Evolutionary conservation across 2,888 invertebrate genomes (phyloP), one percentile per base, ranked within the genome.

Genomic region (Neria commutata): DNA sequence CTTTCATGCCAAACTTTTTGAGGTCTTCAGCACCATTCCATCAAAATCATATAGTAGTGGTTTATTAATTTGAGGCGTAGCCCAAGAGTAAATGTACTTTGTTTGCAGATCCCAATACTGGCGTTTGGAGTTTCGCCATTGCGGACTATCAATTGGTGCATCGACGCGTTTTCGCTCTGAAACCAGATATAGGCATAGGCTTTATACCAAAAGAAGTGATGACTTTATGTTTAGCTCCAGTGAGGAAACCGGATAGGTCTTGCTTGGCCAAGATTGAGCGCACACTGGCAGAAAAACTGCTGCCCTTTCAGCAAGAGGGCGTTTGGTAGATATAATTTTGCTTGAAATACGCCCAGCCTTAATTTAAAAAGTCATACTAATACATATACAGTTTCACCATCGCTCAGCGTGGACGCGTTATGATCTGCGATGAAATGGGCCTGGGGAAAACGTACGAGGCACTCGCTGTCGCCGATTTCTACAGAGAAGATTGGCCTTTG

Each of bases 371-470:
- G 6, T 29, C 29, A 8, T 29, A n/a, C n/a, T n/a, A n/a, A n/a
- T n/a, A n/a, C n/a, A n/a, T n/a, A n/a, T 73, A 8, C 65, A 94
- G 93, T 69, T 95, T 91, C 83, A 95, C 90, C 1, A 88, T 98
- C 70, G 86, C 88, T 1, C 91, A 89, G 65, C 84, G 87, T 53
- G 98, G 97, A 0, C 87, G 93, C 4, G 90, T 94, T 70, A 86
- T 98, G 81, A 90, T 98, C 67, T 96, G 95, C 0, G 98, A 98
- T 83, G 98, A 98, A 80, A 98, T 98, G 97, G 98, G 98, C 0
- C 85, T 97, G 19, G 97, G 98, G 1, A 98, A 98, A 84, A 98
- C 97, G 0, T 91, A 95, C 74, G 98, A 99, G 83, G 96, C 94
- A 0, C 85, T 99, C 1, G 96, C 91, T 3, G 88, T 98, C 52